Conservation (phyloP, 2,113 vertebrate species). For the Nanorana parkeri region DNA sequence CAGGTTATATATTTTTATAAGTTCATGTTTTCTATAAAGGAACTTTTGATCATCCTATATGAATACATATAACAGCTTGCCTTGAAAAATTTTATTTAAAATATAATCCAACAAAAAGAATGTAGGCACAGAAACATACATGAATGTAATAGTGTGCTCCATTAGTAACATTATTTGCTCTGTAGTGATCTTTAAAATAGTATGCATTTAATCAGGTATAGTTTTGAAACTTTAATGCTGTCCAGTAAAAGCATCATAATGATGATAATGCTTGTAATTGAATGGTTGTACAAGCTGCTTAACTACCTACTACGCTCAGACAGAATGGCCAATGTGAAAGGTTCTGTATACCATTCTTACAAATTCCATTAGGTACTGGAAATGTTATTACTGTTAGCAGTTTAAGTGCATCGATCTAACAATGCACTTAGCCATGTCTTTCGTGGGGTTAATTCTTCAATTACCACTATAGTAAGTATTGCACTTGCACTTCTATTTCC, state of each 20-base stretch:
- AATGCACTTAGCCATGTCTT: slow-evolving; percentile 9
- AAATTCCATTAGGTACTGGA: slow-evolving; percentile 31
- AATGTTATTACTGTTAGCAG: slow-evolving; percentile 30
- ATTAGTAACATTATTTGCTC: not conserved
- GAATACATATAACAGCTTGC: too few species aligned
- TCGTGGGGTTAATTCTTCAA: slow-evolving; percentile 23
- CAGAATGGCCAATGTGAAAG: slow-evolving; percentile 25
- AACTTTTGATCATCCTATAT: too few species aligned
- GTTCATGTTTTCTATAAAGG: too few species aligned
- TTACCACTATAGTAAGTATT: not conserved
- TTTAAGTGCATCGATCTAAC: slow-evolving; percentile 21
- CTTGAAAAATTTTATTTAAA: too few species aligned
- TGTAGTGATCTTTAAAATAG: not conserved
- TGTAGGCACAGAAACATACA: not conserved
- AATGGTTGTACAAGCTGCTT: slow-evolving; percentile 3
- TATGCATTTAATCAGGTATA: not conserved
- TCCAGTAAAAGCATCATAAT: slow-evolving; percentile 9
- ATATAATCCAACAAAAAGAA: not conserved
- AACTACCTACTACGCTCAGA: not conserved
- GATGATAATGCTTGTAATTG: not conserved
- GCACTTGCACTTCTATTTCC: not conserved
- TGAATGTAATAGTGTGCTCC: not conserved
- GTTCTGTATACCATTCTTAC: slow-evolving; percentile 14
- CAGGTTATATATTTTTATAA: too few species aligned
- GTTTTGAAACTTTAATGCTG: not conserved